phyloP scores from a whole-genome alignment of 2,113 vertebrate genomes.

The Cricetomys ansorgei region DNA sequence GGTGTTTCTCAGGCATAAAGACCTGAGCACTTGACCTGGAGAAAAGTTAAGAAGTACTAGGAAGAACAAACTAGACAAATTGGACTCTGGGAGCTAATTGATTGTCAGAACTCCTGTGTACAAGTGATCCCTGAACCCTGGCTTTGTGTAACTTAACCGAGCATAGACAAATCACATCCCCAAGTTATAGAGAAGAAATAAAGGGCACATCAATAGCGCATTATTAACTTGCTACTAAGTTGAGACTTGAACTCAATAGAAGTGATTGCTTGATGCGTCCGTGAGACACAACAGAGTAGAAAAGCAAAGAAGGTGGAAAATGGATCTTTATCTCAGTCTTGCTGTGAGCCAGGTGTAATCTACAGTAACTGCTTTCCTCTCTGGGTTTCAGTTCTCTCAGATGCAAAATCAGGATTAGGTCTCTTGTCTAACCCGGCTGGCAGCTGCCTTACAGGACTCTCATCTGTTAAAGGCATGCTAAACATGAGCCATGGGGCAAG shows the following conservation, averaged over 20 bases:
- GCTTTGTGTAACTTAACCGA: not conserved
- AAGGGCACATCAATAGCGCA: not conserved
- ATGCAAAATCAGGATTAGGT: not conserved
- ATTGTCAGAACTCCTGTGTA: not conserved
- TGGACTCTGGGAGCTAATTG: not conserved
- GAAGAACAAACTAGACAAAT: not conserved
- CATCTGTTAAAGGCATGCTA: not conserved
- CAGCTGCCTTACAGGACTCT: not conserved
- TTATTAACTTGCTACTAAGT: not conserved
- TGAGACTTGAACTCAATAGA: not conserved
- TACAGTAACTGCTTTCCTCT: not conserved
- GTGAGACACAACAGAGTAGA: not conserved
- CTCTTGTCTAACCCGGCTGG: not conserved
- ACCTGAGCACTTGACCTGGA: not conserved
- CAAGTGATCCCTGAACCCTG: not conserved
- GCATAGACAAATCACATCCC: not conserved
- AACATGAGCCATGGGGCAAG: not conserved
- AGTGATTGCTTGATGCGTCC: not conserved
- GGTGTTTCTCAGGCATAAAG: not conserved
- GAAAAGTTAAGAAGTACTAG: not conserved
- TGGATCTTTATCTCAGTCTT: not conserved
- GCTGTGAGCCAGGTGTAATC: not conserved
- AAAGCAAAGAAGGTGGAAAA: not conserved
- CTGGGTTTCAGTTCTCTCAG: not conserved
- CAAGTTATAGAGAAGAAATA: not conserved